Conservation (phyloP, 2,113 vertebrate species). For the Heterochromis multidens region DNA sequence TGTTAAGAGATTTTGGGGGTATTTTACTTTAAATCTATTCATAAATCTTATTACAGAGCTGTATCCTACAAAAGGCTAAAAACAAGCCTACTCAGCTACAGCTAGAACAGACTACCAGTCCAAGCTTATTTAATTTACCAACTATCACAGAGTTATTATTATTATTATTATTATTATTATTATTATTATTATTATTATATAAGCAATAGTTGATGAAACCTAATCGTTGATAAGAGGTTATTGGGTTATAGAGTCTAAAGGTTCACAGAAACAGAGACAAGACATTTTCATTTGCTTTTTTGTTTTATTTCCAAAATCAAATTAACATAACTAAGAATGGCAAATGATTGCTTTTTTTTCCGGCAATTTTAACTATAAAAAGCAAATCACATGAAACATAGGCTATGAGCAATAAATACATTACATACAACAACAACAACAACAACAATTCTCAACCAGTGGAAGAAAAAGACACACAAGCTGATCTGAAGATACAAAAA, state of each 20-base stretch:
- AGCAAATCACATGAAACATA: constrained; percentile 79
- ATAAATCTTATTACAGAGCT: not conserved
- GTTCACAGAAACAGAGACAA: not conserved
- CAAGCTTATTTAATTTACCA: too few relatives aligned
- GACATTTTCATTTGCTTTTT: constrained; percentile 45
- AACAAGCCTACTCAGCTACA: too few relatives aligned
- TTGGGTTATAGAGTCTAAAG: not conserved
- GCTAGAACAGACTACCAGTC: too few relatives aligned
- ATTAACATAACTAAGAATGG: constrained; percentile 82
- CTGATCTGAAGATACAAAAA: constrained; percentile 58
- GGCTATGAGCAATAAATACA: constrained; percentile 87
- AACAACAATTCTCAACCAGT: constrained; percentile 73
- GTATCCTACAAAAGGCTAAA: too few relatives aligned
- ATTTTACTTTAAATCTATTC: not conserved
- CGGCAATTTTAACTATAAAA: constrained; percentile 80
- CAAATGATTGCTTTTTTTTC: constrained; percentile 76
- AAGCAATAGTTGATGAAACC: too few relatives aligned
- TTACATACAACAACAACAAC: constrained; percentile 12
- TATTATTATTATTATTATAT: rapidly evolving
- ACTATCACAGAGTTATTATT: not conserved
- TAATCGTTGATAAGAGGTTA: too few relatives aligned
- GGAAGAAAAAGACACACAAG: constrained; percentile 70
- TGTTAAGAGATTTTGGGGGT: not conserved
- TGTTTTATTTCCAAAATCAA: constrained; percentile 78
- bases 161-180: not conserved